phyloP scores from a whole-genome alignment of 92 coral and sea anemone species.

The Porites divaricata region DNA sequence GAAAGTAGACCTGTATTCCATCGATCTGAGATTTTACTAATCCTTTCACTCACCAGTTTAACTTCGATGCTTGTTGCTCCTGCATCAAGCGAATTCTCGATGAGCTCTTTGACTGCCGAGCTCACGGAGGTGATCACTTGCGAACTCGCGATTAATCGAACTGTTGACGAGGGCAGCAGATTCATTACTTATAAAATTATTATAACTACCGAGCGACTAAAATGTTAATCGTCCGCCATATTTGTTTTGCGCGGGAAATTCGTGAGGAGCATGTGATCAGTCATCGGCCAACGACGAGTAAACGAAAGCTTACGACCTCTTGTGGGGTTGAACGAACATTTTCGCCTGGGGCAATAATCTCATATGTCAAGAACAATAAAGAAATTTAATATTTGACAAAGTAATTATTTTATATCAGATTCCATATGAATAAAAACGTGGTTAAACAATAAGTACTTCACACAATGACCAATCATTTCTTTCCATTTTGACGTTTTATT shows the following conservation, averaged over 20 bases:
- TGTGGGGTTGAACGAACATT: slow-evolving; percentile 4
- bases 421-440: not conserved
- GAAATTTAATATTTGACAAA: not conserved
- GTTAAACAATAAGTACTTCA: not conserved
- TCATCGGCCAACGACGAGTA: not conserved
- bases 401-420: slow-evolving; percentile 3
- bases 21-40: not conserved
- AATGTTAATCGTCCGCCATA: slow-evolving; percentile 20
- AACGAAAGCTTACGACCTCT: not conserved
- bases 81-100: slow-evolving; percentile 97
- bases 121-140: slow-evolving; percentile 93
- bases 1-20: too few species aligned
- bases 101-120: slow-evolving; percentile 87
- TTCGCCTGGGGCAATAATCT: not conserved
- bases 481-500: slow-evolving; percentile 4
- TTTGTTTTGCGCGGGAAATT: slow-evolving; percentile 42
- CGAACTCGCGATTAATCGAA: slow-evolving; percentile 90
- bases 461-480: slow-evolving; percentile 29
- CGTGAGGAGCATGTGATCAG: not conserved
- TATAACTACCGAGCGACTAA: too few species aligned
- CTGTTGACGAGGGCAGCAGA: slow-evolving; percentile 79
- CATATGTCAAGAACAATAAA: not conserved
- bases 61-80: slow-evolving; percentile 87
- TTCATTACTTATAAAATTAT: too few species aligned
- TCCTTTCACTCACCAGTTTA: slow-evolving; percentile 72